Percentiles rank a stretch among this genome's conserved stretches.
Evolutionary conservation across 2,888 invertebrate species (phyloP).

Genomic region (Dolichomitus sp.): DNA sequence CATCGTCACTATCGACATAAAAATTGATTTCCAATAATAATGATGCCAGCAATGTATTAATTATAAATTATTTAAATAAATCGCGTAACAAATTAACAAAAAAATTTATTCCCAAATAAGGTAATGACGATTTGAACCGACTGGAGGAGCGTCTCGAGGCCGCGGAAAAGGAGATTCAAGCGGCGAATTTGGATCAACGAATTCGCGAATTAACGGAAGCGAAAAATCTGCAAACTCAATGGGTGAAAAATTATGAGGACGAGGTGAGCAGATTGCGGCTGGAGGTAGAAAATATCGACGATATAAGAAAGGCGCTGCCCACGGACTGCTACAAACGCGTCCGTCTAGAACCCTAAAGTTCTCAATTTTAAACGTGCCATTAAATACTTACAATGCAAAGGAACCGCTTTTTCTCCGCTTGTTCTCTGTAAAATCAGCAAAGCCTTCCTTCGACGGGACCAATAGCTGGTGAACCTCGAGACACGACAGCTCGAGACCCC

Average conservation of each 20-base stretch:
- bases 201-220: constrained; percentile 92
- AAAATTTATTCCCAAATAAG: constrained; percentile 74
- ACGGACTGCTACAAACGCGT: constrained; percentile 93
- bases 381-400: constrained; percentile 59
- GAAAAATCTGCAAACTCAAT: constrained; percentile 87
- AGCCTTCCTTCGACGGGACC: constrained; percentile 30
- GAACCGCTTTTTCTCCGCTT: constrained; percentile 31
- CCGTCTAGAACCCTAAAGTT: constrained; percentile 90
- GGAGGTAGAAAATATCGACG: constrained; percentile 94
- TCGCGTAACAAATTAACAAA: neutral
- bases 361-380: constrained; percentile 63
- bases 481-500: constrained; percentile 18
- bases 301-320: constrained; percentile 93
- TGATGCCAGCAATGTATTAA: no score
- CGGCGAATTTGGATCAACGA: constrained; percentile 92
- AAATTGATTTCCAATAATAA: no score
- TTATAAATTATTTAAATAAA: no score
- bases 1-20: no score
- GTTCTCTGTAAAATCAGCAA: constrained; percentile 52
- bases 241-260: constrained; percentile 93
- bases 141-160: constrained; percentile 90
- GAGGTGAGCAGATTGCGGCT: constrained; percentile 90
- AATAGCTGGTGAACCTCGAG: constrained; percentile 26
- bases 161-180: constrained; percentile 91
- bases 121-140: constrained; percentile 89